These are phyloP conservation scores for Torymus tubicola DNA, from an alignment of 2,888 invertebrate genomes.

Conservation along the genomic window DNA sequence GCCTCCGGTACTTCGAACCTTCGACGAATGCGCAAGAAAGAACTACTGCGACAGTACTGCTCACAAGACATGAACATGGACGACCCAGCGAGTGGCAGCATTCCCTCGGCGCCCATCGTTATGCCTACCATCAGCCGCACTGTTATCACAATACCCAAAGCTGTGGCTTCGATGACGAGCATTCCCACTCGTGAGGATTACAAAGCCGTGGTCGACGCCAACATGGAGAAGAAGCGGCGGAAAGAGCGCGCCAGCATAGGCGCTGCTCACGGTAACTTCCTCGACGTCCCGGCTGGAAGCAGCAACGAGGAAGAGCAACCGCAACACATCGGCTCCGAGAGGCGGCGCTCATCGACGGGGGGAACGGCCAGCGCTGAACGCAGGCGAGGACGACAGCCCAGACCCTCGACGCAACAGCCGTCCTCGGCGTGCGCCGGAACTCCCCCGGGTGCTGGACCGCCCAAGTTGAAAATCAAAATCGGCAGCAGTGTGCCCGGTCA, in stretches of 20 bases:
- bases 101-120: conserved; percentile 79
- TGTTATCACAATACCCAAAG: conserved; percentile 90
- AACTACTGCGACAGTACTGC: conserved; percentile 89
- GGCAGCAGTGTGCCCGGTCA: conserved; percentile 79
- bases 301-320: conserved; percentile 46
- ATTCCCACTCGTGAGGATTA: conserved; percentile 92
- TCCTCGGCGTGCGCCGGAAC: conserved; percentile 74
- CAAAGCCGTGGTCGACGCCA: conserved; percentile 82
- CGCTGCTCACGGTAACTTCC: neutral
- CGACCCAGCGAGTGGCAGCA: conserved; percentile 81
- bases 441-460: conserved; percentile 26
- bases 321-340: conserved; percentile 66
- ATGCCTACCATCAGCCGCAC: conserved; percentile 82
- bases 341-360: conserved; percentile 68
- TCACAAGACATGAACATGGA: conserved; percentile 85
- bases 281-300: neutral
- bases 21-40: conserved; percentile 93
- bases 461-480: conserved; percentile 87
- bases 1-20: conserved; percentile 85
- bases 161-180: conserved; percentile 91
- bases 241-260: conserved; percentile 75
- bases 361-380: conserved; percentile 71
- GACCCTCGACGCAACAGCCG: conserved; percentile 69
- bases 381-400: conserved; percentile 71
- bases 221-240: conserved; percentile 83